Percentiles rank a stretch among this genome's conserved stretches.
Conservation (phyloP, 2,113 vertebrate genomes). For the Neotragus pygmaeus region DNA sequence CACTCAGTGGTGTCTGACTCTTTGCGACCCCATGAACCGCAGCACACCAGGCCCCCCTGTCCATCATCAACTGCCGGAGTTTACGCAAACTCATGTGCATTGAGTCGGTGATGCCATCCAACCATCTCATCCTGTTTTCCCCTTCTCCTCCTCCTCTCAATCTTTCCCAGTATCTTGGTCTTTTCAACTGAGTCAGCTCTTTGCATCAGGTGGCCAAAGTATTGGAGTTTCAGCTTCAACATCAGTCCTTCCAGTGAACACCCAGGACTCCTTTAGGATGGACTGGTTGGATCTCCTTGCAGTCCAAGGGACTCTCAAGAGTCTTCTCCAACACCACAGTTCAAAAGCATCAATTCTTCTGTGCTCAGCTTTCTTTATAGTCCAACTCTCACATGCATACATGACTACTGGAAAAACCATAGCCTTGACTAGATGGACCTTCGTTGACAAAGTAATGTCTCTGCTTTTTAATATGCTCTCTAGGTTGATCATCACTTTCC, state of each 20-base stretch:
- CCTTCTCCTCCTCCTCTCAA: neutral
- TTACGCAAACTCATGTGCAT: neutral
- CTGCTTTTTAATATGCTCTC: neutral
- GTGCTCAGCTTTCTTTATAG: neutral
- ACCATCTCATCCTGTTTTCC: neutral
- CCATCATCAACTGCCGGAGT: neutral
- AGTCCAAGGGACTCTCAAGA: neutral
- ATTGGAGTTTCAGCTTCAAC: neutral
- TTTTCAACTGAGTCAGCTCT: neutral
- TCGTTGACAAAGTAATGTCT: neutral
- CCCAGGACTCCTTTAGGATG: neutral
- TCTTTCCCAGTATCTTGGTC: neutral
- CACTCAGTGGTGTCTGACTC: rapidly evolving
- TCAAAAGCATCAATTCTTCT: neutral
- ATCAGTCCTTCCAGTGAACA: neutral
- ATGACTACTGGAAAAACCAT: neutral
- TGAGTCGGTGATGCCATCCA: neutral
- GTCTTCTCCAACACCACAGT: neutral
- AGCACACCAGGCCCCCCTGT: neutral
- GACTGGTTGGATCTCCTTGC: neutral
- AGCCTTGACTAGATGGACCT: neutral
- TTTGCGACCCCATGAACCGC: rapidly evolving
- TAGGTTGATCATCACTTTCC: neutral
- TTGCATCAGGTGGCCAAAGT: neutral
- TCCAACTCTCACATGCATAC: neutral